A percentile compares a stretch with the other conserved stretches of the same genome.
Conservation (phyloP, 37 sponge, comb jelly and placozoan genomes). For the Theonella swinhoei region DNA sequence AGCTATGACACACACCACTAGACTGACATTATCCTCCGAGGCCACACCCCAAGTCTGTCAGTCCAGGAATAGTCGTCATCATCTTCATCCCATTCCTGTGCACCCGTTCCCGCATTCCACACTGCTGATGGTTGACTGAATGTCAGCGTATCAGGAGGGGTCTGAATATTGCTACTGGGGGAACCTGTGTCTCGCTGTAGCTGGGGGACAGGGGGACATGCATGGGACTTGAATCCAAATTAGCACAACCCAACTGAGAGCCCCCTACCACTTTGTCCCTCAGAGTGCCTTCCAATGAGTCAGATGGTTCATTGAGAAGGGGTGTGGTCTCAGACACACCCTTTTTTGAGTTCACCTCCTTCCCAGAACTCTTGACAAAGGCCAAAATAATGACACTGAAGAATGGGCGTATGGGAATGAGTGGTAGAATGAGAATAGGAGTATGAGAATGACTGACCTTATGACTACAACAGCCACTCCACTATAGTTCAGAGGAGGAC, state of each 20-base stretch:
- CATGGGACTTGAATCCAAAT: too few species aligned
- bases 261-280: slow-evolving; percentile 34
- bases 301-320: background rate
- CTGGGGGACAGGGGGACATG: background rate
- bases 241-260: too few species aligned
- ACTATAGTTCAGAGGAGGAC: slow-evolving; percentile 48
- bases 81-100: background rate
- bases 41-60: slow-evolving; percentile 76
- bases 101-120: background rate
- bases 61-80: slow-evolving; percentile 76
- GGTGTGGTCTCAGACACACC: background rate
- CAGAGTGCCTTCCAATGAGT: slow-evolving; percentile 21
- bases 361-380: slow-evolving; percentile 69
- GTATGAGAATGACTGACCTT: slow-evolving; percentile 22
- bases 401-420: background rate
- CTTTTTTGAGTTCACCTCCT: background rate
- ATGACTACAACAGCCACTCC: slow-evolving; percentile 47
- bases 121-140: background rate
- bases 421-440: background rate
- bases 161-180: background rate
- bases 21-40: slow-evolving; percentile 58
- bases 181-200: background rate
- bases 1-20: background rate
- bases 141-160: slow-evolving; percentile 4
- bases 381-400: slow-evolving; percentile 58